Evolutionary conservation across 1,140 invertebrate genomes (phyloP), one percentile per base, ranked within the genome.

Genomic region (Cherax destructor): DNA sequence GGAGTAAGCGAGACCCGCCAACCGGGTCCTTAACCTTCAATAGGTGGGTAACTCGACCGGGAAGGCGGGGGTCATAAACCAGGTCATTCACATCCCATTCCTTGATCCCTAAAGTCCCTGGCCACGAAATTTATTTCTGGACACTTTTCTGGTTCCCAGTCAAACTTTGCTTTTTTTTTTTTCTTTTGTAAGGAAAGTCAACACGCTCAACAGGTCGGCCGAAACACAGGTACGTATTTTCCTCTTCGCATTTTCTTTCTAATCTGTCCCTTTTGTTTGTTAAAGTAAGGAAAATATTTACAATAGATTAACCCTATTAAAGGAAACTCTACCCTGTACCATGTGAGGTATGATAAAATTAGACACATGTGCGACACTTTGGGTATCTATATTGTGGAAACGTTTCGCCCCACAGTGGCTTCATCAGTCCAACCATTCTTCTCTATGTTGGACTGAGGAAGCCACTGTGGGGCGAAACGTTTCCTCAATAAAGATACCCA

Each of bases 81-180:
- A 83, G 80, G 80, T 83, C 80, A 83, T 30, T 83, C 49, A 59
- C 80, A 59, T 52, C 80, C 80, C 80, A 83, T 83, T 30, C 52
- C 80, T 30, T 59, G 24, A 52, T 59, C 80, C 80, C 24, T 83
- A 83, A 83, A 52, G 24, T 59, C 52, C 52, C 11, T 13, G 24
- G 3, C 52, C 80, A 61, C 80, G 30, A 30, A 52, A 79, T 79
- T 49, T 30, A 49, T 52, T 79, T 79, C 77, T 50, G 41, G 77
- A 24, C 80, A 30, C 52, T 56, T 83, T 83, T 24, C 52, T 59
- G 16, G 18, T 9, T 7, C 4, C 56, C n/a, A 24, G 52, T 10
- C 6, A 10, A 41, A 18, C 7, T 18, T 50, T 5, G 13, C 4
- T 7, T 11, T 3, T 10, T 47, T 80, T 80, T 65, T 65, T 65